These are phyloP conservation scores for Philypnodon macrostomus DNA, from an alignment of 2,797 vertebrate species.

Conservation along the genomic window DNA sequence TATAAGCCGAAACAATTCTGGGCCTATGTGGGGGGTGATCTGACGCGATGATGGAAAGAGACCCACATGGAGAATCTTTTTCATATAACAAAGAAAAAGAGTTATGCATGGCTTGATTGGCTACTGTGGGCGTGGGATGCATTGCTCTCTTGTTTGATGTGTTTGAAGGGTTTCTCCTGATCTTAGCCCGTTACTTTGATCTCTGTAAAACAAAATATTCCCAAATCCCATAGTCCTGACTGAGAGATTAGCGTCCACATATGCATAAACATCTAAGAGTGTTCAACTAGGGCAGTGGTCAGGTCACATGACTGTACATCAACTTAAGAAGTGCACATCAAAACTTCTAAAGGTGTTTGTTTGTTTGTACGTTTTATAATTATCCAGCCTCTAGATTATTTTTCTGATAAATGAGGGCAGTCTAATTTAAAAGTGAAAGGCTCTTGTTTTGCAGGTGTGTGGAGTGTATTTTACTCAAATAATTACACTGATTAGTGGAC, in stretches of 20 bases:
- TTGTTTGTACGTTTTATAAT: slow-evolving; percentile 72
- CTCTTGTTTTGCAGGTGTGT: slow-evolving; percentile 51
- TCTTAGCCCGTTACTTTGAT: slow-evolving; percentile 69
- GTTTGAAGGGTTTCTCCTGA: slow-evolving; percentile 68
- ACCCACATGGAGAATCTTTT: slow-evolving; percentile 54
- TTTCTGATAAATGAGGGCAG: slow-evolving; percentile 72
- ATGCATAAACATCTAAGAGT: slow-evolving; percentile 78
- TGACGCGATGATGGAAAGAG: slow-evolving; percentile 54
- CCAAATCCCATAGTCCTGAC: slow-evolving; percentile 77
- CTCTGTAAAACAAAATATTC: slow-evolving; percentile 77
- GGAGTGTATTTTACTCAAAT: slow-evolving; percentile 55
- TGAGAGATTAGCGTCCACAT: slow-evolving; percentile 71
- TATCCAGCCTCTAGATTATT: slow-evolving; percentile 58
- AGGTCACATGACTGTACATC: slow-evolving; percentile 75
- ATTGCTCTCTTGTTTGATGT: slow-evolving; percentile 74
- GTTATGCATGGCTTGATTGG: slow-evolving; percentile 71
- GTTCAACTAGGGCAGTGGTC: slow-evolving; percentile 74
- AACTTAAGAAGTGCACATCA: slow-evolving; percentile 55
- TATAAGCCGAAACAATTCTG: slow-evolving; percentile 41
- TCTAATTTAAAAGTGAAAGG: slow-evolving; percentile 68
- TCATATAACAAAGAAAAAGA: slow-evolving; percentile 47
- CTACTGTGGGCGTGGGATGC: slow-evolving; percentile 67
- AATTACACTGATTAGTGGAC: slow-evolving; percentile 67
- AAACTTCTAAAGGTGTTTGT: slow-evolving; percentile 74
- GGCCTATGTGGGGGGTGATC: slow-evolving; percentile 47